Base-by-base conservation (phyloP, 1,140 invertebrate species). In the Pogonognathellus flavescens region DNA sequence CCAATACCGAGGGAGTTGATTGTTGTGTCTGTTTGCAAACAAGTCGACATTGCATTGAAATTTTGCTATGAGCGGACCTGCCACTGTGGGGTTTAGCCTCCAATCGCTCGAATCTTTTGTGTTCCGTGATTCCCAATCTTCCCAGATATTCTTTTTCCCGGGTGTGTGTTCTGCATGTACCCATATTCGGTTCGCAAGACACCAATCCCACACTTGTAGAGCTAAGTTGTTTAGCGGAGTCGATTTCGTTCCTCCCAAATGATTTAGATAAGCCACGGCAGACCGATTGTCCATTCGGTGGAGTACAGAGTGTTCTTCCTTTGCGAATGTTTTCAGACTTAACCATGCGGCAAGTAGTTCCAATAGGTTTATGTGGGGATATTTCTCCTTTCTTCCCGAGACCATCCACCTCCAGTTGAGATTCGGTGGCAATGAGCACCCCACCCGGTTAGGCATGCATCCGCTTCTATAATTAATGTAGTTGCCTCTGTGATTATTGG, bases 341-440 rank as follows among this genome's bases (percentile, higher is more conserved):
- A 59, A 18, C 8, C 8, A 14, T n/a, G 4, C 57, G 0, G 1
- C 16, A 6, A 59, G 18, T 9, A 86, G 72, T 70, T 86, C 85
- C 31, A 86, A 31, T 11, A 14, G 52, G 53, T 86, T 86, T 76
- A 86, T 86, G 59, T 86, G 85, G 10, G 59, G 85, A 49, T 31
- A 20, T 3, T 41, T 1, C 18, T 8, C 11, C 13, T 1, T 11
- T 83, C 82, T 20, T 60, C 11, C 5, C 2, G 0, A 2, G 72
- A 62, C 84, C 84, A 85, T 41, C 4, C 20, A 3, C 84, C 84
- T 3, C 62, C 83, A 16, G 84, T 85, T 2, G 25, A 1, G 7
- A 49, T 20, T 5, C 76, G 31, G 22, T 59, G 13, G 18, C 53
- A 81, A 2, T 22, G 1, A 18, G 57, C 55, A 5, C 84, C 84